Percentiles rank a stretch among this genome's conserved stretches.
These are phyloP conservation scores for Ophioninae sp. DNA, from an alignment of 2,888 invertebrate genomes.

Conservation along the genomic window DNA sequence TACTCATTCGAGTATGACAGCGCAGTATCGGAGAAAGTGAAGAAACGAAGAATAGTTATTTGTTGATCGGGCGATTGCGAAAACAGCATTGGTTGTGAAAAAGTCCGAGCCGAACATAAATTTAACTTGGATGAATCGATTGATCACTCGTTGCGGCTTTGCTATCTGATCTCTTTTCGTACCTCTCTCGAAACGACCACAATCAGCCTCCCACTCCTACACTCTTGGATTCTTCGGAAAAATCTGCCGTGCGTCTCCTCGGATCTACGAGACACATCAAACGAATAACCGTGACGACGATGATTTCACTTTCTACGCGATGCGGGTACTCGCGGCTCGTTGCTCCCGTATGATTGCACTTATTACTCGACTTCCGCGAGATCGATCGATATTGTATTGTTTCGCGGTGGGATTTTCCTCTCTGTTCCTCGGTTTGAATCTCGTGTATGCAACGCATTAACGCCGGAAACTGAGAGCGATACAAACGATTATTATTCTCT, in stretches of 20 bases:
- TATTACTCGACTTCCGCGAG: slow-evolving; percentile 50
- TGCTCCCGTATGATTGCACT: not conserved
- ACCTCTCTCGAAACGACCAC: not conserved
- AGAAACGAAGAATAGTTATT: slow-evolving; percentile 5
- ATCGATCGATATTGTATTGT: slow-evolving; percentile 57
- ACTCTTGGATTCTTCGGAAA: not conserved
- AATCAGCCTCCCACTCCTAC: not conserved
- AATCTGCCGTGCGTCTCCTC: not conserved
- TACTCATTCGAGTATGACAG: slow-evolving; percentile 5
- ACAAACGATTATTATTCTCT: not conserved
- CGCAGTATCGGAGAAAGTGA: slow-evolving; percentile 18
- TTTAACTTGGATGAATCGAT: slow-evolving; percentile 4
- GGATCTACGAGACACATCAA: not conserved
- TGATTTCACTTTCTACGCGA: slow-evolving; percentile 55
- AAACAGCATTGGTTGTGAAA: slow-evolving; percentile 6
- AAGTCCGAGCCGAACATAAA: slow-evolving; percentile 43
- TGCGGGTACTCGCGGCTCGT: not conserved
- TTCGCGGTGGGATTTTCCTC: slow-evolving; percentile 50
- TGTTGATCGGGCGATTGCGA: slow-evolving; percentile 5
- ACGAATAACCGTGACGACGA: slow-evolving; percentile 23
- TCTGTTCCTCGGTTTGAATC: slow-evolving; percentile 44
- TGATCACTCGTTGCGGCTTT: not conserved
- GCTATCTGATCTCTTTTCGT: not conserved
- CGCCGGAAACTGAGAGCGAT: slow-evolving; percentile 12
- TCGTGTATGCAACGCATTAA: not conserved